phyloP scores from a whole-genome alignment of 2,113 vertebrate species.

The Alaudala cheleensis region DNA sequence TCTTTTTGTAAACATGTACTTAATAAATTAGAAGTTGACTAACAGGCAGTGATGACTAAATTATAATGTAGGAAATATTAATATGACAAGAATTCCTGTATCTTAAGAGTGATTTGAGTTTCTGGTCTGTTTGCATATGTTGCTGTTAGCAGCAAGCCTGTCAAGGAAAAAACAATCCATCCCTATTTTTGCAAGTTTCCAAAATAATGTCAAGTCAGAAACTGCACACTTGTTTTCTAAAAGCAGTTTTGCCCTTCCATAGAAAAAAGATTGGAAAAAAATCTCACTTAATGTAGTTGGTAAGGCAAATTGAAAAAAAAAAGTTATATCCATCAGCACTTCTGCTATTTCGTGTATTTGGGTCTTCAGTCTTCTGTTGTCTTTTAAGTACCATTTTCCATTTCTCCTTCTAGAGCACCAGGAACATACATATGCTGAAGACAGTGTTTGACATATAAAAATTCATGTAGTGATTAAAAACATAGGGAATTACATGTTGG shows the following conservation, averaged over 20 bases:
- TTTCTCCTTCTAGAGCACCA: not conserved
- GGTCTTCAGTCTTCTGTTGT: not conserved
- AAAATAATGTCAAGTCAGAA: not conserved
- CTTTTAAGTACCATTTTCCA: not conserved
- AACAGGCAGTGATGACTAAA: slow-evolving; percentile 35
- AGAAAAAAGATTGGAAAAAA: not conserved
- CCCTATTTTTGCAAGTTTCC: not conserved
- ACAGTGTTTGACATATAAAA: not conserved
- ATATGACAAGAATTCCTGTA: not conserved
- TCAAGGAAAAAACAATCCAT: not conserved
- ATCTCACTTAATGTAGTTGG: not conserved
- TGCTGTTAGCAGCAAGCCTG: not conserved
- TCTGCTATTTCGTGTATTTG: not conserved
- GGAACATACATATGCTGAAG: not conserved
- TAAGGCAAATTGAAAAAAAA: not conserved
- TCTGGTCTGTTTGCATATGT: not conserved
- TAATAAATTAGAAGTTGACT: slow-evolving; percentile 21
- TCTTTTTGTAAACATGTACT: slow-evolving; percentile 2
- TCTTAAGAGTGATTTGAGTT: not conserved
- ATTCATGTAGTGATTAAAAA: not conserved
- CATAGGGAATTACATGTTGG: not conserved
- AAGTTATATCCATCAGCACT: not conserved
- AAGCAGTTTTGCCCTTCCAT: not conserved
- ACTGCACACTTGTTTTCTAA: not conserved
- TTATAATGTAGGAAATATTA: slow-evolving; percentile 17